Base-by-base conservation (phyloP, 2,797 vertebrate species). In the Microchirus variegatus region DNA sequence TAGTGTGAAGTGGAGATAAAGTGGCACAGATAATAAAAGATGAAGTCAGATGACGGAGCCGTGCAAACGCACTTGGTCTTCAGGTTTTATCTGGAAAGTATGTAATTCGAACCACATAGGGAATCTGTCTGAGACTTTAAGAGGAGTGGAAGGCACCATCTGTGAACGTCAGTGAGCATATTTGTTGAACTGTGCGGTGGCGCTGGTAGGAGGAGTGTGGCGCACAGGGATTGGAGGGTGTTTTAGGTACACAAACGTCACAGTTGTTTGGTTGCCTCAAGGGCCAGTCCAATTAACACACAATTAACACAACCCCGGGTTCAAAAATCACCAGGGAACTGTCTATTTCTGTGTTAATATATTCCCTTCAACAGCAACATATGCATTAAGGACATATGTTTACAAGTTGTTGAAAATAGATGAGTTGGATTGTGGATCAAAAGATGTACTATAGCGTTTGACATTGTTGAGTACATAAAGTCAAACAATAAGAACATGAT, bases 1-100 rank as follows among this genome's bases (percentile, higher is more conserved):
- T 58, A 77, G 74, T 53, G 59, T 54, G 58, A 42, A 53, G 64
- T 37, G 41, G 18, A 82, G 18, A 76, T 16, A 38, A 67, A 66
- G 26, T 62, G 44, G 45, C 45, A 38, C 0, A 48, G 47, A 74
- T 69, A 67, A 83, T 75, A 72, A 83, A 78, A 77, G 54, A 77
- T 60, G 72, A 78, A 83, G 76, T 78, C 51, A 44, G 66, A 77
- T 49, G 72, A 78, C 68, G 53, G 61, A 70, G 68, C 67, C 36
- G n/a, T 48, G 47, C 46, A 57, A 75, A 80, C 51, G 41, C 19
- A 58, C 63, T 58, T 46, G 65, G 55, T 67, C 42, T 69, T 18
- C 36, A 31, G 37, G 35, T 78, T 73, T 73, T 63, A 67, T 74
- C 64, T 35, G n/a, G 38, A 73, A 75, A 78, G 40, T 35, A 17